Conservation (phyloP, 53 echinoderm and acorn worm species). For the Holothuria leucospilota region DNA sequence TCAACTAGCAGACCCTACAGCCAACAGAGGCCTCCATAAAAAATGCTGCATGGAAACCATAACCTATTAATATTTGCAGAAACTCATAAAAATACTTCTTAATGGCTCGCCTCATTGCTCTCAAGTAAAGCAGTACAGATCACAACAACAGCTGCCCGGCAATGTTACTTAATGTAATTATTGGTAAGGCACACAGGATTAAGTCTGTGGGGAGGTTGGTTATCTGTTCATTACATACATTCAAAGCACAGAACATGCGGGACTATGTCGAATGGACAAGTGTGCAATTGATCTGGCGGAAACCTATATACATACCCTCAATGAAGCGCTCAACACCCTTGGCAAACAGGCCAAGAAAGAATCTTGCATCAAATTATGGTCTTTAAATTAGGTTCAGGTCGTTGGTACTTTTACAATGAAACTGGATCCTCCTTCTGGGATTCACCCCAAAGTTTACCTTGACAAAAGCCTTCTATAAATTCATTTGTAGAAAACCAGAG, state of each 20-base stretch:
- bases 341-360: slow-evolving; percentile 24
- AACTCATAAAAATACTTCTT: slow-evolving; percentile 52
- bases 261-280: slow-evolving; percentile 15
- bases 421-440: slow-evolving; percentile 34
- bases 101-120: slow-evolving; percentile 47
- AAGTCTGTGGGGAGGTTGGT: slow-evolving; percentile 40
- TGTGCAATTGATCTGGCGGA: slow-evolving; percentile 19
- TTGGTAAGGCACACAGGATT: slow-evolving; percentile 2
- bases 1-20: slow-evolving; percentile 38
- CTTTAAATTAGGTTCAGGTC: slow-evolving; percentile 52
- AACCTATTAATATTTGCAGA: slow-evolving; percentile 50
- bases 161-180: slow-evolving; percentile 56
- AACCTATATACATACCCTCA: slow-evolving; percentile 7
- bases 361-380: slow-evolving; percentile 17
- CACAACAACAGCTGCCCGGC: slow-evolving; percentile 51
- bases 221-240: slow-evolving; percentile 23
- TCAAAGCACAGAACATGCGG: not conserved
- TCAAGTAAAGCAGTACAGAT: slow-evolving; percentile 50
- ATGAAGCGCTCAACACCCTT: slow-evolving; percentile 18
- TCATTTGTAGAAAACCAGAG: slow-evolving; percentile 24
- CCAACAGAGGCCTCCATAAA: slow-evolving; percentile 43
- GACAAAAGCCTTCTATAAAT: slow-evolving; percentile 27
- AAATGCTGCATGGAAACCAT: slow-evolving; percentile 50
- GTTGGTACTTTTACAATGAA: slow-evolving; percentile 38
- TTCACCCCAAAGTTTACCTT: not conserved